Conservation (phyloP, 2,797 vertebrate species). For the Xyrichtys novacula region DNA sequence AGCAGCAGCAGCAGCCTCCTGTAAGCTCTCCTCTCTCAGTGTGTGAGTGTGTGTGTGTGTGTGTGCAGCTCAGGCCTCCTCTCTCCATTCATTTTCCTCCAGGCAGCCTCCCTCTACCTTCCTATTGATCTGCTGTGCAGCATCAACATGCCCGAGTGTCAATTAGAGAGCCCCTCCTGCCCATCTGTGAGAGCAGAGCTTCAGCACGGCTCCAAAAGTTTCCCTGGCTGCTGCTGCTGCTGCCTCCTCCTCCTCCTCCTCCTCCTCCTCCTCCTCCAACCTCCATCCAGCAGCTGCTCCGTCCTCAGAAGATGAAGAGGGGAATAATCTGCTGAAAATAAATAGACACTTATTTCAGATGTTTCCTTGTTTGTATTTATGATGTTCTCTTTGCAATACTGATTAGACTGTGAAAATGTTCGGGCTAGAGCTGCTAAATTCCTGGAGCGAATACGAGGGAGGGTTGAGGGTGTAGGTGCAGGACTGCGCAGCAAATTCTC, state of each 20-base stretch:
- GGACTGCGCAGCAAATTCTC: slow-evolving; percentile 29
- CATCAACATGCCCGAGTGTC: slow-evolving; percentile 79
- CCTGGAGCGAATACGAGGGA: slow-evolving; percentile 31
- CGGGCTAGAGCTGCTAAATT: slow-evolving; percentile 32
- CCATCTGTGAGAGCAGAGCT: slow-evolving; percentile 71
- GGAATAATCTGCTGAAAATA: slow-evolving; percentile 53
- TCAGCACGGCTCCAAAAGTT: slow-evolving; percentile 58
- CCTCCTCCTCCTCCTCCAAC: too few relatives aligned
- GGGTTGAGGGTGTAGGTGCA: slow-evolving; percentile 14
- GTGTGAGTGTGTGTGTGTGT: too few relatives aligned
- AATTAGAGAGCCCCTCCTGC: slow-evolving; percentile 76
- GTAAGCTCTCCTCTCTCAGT: slow-evolving; percentile 34
- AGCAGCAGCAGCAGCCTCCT: slow-evolving; percentile 34
- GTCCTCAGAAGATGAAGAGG: slow-evolving; percentile 49
- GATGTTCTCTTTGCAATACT: slow-evolving; percentile 19
- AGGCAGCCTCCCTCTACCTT: slow-evolving; percentile 64
- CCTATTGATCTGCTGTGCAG: slow-evolving; percentile 78
- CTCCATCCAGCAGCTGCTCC: slow-evolving; percentile 58
- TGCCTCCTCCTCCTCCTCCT: too few relatives aligned
- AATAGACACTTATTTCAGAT: slow-evolving; percentile 56
- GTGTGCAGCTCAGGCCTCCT: slow-evolving; percentile 43
- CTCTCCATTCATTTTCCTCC: slow-evolving; percentile 67
- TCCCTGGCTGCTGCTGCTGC: slow-evolving; percentile 49
- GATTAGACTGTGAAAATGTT: slow-evolving; percentile 52
- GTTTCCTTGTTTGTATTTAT: slow-evolving; percentile 55